phyloP scores from a whole-genome alignment of 2,797 vertebrate species.

The Luscinia megarhynchos region DNA sequence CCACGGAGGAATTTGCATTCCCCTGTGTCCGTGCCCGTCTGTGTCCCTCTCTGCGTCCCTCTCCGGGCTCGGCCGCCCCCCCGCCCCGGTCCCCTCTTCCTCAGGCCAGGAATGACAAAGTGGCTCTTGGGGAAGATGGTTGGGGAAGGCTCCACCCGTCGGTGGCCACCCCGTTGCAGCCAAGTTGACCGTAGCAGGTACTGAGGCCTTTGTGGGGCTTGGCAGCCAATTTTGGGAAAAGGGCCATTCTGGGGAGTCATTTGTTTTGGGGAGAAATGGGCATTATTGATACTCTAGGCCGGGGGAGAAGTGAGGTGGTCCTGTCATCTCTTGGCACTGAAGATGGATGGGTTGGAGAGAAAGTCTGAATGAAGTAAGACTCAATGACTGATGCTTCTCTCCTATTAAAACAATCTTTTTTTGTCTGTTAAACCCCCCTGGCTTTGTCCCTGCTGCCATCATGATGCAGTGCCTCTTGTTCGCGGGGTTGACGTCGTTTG shows the following conservation, averaged over 20 bases:
- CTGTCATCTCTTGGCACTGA: conserved; percentile 90
- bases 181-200: conserved; percentile 14
- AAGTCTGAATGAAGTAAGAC: conserved; percentile 95
- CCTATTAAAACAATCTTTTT: conserved; percentile 92
- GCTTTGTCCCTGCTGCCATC: conserved; percentile 93
- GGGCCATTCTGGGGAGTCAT: conserved; percentile 38
- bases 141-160: conserved; percentile 46
- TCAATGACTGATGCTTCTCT: conserved; percentile 96
- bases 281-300: conserved; percentile 57
- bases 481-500: conserved; percentile 75
- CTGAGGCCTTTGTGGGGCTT: conserved; percentile 29
- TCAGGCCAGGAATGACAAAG: conserved; percentile 30
- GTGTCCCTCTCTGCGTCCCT: background rate
- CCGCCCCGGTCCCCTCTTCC: background rate
- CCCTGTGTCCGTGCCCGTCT: background rate
- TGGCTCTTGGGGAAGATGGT: conserved; percentile 31
- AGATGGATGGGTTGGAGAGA: conserved; percentile 92
- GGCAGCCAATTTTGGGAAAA: conserved; percentile 59
- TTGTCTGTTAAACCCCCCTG: conserved; percentile 76
- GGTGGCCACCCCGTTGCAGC: conserved; percentile 14
- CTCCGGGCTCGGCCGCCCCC: background rate
- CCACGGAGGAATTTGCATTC: conserved; percentile 54
- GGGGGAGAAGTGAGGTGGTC: conserved; percentile 78
- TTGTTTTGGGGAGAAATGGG: conserved; percentile 65
- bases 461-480: conserved; percentile 99